Base-by-base conservation (phyloP, 2,888 invertebrate genomes). In the Meganola albula region DNA sequence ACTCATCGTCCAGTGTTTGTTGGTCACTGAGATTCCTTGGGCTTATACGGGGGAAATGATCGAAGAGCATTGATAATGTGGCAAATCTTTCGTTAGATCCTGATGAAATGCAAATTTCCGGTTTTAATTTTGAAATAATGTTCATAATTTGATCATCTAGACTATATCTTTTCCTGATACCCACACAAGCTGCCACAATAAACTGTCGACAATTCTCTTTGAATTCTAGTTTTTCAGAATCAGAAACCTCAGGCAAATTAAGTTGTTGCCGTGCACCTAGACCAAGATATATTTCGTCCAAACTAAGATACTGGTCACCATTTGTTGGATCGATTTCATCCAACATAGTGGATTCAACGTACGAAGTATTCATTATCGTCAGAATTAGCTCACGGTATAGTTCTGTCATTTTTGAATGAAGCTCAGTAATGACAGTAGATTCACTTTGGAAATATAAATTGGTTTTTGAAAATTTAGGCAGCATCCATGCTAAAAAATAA, bases 401-500 rank as follows among this genome's bases (percentile, higher is more conserved):
- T 2, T 21, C 31, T 9, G 2, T 9, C 34, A 40, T 40, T 31
- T 37, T 37, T 2, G 3, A 8, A 18, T 34, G 8, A 3, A 34
- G 3, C 5, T 37, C 10, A 9, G 11, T 34, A 12, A 41, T 29
- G 0, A 36, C 10, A 1, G 25, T 9, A 12, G 20, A 11, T 29
- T 42, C 33, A 12, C 37, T 41, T 25, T 41, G 34, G 27, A 42
- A 42, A 7, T 31, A 29, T 11, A 7, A 14, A n/a, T 22, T 29
- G 1, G 10, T 12, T 12, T 4, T 21, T 4, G 22, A 23, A 23
- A 29, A 29, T 22, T 29, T 29, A 23, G 29, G 29, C 12, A 29
- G 13, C 29, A 29, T 29, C 29, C 29, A 29, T n/a, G 22, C 11
- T n/a, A 29, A 12, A 22, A 29, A 29, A 31, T 31, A 31, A 31